Evolutionary conservation across 2,113 vertebrate genomes (phyloP), one percentile per base, ranked within the genome.

Genomic region (Ia io): DNA sequence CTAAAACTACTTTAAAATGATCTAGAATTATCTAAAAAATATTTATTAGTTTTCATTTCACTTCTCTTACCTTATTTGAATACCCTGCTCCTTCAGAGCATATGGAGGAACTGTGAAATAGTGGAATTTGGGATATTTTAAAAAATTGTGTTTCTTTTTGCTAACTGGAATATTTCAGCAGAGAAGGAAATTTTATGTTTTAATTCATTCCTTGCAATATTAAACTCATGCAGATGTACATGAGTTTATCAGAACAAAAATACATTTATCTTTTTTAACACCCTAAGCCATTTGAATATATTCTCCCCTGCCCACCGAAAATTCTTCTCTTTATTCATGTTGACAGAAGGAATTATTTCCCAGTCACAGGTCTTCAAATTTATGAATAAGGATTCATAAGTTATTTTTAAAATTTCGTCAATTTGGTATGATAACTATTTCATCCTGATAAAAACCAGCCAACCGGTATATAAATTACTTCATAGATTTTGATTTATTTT

Each of bases 401-500:
- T 51, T 80, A 77, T 90, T 88, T 83, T 70, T 9, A 94, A 88
- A 88, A 37, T 80, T 79, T 80, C 2, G 44, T 44, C 47, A 74
- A 2, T 63, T 71, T 67, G 37, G 3, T 12, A 18, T 84, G 47
- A 37, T 82, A 20, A 76, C 8, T 53, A 49, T 47, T 32, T 90
- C 11, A 17, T 86, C 91, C n/a, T 67, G 11, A 71, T 71, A 67
- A 93, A 90, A 89, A 37, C 18, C 4, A 47, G 82, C 20, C 37
- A 88, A 83, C 2, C 7, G 42, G 77, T 59, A 63, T 74, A 80
- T 69, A 76, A 61, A 84, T 80, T 70, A 53, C 13, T 56, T 84
- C 9, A 90, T 42, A 82, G 28, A 51, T 82, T 95, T 92, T 84
- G 71, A 71, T 17, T n/a, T 90, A 56, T 67, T 90, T 93, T 35